These are phyloP conservation scores for Theristicus caerulescens DNA, from an alignment of 2,113 vertebrate genomes.

Conservation along the genomic window DNA sequence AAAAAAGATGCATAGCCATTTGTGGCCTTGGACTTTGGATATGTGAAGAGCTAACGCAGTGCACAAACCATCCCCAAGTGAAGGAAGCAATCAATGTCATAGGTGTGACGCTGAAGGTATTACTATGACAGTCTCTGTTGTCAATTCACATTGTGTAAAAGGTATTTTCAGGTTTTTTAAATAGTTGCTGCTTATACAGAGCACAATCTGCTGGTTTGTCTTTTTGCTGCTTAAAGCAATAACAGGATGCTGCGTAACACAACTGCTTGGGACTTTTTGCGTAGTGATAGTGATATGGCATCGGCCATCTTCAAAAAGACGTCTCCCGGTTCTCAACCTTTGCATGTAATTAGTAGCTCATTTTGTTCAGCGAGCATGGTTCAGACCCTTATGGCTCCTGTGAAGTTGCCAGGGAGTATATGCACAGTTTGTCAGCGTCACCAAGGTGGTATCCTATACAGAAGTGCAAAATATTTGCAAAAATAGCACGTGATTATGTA, in stretches of 20 bases:
- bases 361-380: not conserved
- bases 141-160: not conserved
- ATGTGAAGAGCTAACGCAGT: slow-evolving; percentile 89
- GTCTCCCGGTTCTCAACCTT: not conserved
- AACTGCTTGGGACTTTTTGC: not conserved
- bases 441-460: not conserved
- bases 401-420: not conserved
- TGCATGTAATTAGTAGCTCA: not conserved
- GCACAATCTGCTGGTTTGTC: not conserved
- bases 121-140: not conserved
- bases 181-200: not conserved
- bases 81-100: slow-evolving; percentile 94
- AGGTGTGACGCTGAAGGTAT: slow-evolving; percentile 96
- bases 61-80: slow-evolving; percentile 85
- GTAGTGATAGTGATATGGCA: accelerated
- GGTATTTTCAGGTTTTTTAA: not conserved
- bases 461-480: not conserved
- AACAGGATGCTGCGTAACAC: not conserved
- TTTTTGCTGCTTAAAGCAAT: not conserved
- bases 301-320: too few species aligned
- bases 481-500: not conserved
- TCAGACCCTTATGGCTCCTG: not conserved
- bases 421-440: not conserved
- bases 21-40: slow-evolving; percentile 95
- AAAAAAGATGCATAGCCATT: slow-evolving; percentile 88